These are phyloP conservation scores for Saturnia pavonia DNA, from an alignment of 2,888 invertebrate species.

Conservation along the genomic window DNA sequence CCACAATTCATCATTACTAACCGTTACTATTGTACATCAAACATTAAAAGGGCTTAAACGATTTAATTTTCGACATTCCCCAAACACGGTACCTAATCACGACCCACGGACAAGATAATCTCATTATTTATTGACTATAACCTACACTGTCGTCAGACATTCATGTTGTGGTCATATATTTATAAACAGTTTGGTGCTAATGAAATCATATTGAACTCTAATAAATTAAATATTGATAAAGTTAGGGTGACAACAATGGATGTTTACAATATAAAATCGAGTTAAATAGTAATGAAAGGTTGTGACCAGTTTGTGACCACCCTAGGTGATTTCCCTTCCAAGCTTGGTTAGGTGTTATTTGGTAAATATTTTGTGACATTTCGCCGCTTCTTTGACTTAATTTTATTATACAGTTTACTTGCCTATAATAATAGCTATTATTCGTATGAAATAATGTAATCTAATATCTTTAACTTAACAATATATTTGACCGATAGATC, in stretches of 20 bases:
- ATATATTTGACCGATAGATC: too few relatives aligned
- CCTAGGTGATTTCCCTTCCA: neutral
- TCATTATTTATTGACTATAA: conserved; percentile 75
- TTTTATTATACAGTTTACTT: neutral
- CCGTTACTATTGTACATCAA: conserved; percentile 54
- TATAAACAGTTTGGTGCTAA: conserved; percentile 71
- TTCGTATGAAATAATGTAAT: too few relatives aligned
- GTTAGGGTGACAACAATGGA: conserved; percentile 25
- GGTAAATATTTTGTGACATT: neutral
- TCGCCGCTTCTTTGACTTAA: neutral
- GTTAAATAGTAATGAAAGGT: neutral
- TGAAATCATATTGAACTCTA: conserved; percentile 76
- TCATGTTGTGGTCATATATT: conserved; percentile 63
- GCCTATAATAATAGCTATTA: too few relatives aligned
- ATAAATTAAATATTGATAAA: conserved; percentile 68
- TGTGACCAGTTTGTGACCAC: neutral
- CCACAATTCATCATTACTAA: conserved; percentile 57
- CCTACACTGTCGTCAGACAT: conserved; percentile 67
- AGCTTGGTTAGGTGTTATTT: neutral
- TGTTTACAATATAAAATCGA: neutral
- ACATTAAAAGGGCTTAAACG: conserved; percentile 72
- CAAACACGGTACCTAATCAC: conserved; percentile 73
- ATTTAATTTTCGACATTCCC: conserved; percentile 77
- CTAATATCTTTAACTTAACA: too few relatives aligned
- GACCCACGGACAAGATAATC: conserved; percentile 75